These are phyloP conservation scores for Premnoplex brunnescens DNA, from an alignment of 2,797 vertebrate genomes.

Conservation along the genomic window DNA sequence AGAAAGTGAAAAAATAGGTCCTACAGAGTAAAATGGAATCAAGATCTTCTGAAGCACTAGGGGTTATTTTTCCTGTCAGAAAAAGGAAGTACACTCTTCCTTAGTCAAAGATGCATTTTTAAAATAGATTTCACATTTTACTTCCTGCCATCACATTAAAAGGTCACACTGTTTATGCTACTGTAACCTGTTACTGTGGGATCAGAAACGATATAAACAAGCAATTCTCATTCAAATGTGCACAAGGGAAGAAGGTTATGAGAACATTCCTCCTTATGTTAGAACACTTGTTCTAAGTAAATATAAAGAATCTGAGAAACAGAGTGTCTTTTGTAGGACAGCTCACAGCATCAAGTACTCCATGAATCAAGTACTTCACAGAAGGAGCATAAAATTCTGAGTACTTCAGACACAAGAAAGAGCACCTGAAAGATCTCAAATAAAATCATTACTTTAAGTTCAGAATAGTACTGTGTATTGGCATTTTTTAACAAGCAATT, in stretches of 20 bases:
- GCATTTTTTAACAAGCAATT: background rate
- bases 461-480: background rate
- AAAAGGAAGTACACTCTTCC: conserved; percentile 65
- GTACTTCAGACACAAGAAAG: background rate
- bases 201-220: conserved; percentile 40
- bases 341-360: background rate
- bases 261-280: conserved; percentile 36
- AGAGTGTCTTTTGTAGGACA: background rate
- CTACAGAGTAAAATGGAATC: background rate
- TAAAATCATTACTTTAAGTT: background rate
- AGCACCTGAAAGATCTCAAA: conserved; percentile 27
- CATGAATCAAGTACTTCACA: conserved; percentile 6
- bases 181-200: conserved; percentile 50
- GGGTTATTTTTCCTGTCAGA: conserved; percentile 50
- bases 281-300: conserved; percentile 38
- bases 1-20: background rate
- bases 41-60: background rate
- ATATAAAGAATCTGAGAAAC: conserved; percentile 44
- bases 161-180: conserved; percentile 58
- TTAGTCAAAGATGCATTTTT: conserved; percentile 55
- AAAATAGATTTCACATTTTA: conserved; percentile 65
- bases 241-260: conserved; percentile 32
- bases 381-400: conserved; percentile 11
- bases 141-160: conserved; percentile 56
- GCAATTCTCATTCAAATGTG: background rate